Base-by-base conservation (phyloP, 1,140 invertebrate genomes). In the Temnothorax longispinosus region DNA sequence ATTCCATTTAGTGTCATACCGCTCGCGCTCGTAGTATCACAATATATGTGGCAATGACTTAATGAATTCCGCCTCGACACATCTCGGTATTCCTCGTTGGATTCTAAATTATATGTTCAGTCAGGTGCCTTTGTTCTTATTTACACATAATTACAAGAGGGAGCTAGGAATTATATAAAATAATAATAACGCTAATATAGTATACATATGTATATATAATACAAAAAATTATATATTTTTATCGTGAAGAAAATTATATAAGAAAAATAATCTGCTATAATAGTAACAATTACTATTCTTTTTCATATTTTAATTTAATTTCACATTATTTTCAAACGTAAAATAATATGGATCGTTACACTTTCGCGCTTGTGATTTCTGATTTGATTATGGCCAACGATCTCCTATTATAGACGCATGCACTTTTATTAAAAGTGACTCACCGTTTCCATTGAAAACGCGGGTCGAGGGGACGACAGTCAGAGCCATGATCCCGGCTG, bases 381-480 rank as follows among this genome's bases (percentile, higher is more conserved):
- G 50, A 69, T 35, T 54, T 15, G 21, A 81, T 13, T 15, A 41
- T 1, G 32, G 54, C 11, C 41, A 72, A 82, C 69, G 54, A 62
- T 84, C 44, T 54, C 21, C 47, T 21, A 21, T 84, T 64, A 52
- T 41, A 65, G 71, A 21, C 11, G 21, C 18, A 18, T 75, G 32
- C 64, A 81, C 54, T 74, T 84, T 60, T 84, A 84, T 84, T 50
- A 84, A 84, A 60, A 62, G 13, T 84, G 13, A 87, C 91, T 93
- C 74, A 93, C 93, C 93, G 90, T 93, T 93, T 93, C 93, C 93
- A 75, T 93, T 93, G 86, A 93, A 93, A 93, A 93, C 91, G 85
- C 92, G 92, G 88, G 92, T 74, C 64, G 92, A 93, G 89, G 92
- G 91, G 82, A 91, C 92, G 65, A 91, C 89, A 84, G 92, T 93